Evolutionary conservation across 2,113 vertebrate genomes (phyloP).

Genomic region (Podilymbus podiceps): DNA sequence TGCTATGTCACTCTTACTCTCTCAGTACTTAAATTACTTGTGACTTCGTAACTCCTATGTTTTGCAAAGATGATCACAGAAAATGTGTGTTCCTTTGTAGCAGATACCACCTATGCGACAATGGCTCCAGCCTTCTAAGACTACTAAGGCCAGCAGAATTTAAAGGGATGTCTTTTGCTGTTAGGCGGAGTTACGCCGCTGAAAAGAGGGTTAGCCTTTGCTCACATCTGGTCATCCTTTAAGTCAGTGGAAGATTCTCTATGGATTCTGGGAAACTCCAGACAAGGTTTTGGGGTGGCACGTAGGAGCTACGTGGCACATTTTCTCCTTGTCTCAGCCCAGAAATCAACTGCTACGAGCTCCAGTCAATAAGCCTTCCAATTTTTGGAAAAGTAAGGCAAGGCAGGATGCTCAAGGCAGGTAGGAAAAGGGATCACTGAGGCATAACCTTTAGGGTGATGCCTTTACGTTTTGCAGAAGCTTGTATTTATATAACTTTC

Average conservation of each 20-base stretch:
- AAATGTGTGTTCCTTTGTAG: neutral
- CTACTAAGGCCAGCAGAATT: neutral
- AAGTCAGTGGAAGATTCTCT: neutral
- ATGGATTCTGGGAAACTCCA: neutral
- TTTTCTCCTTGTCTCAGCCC: neutral
- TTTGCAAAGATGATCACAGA: neutral
- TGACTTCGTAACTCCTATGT: neutral
- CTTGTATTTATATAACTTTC: neutral
- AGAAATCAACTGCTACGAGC: neutral
- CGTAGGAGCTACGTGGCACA: neutral
- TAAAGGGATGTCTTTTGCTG: neutral
- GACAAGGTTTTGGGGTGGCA: neutral
- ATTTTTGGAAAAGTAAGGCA: too few relatives aligned
- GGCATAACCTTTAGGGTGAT: neutral
- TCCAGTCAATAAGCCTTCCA: too few relatives aligned
- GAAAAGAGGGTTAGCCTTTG: neutral
- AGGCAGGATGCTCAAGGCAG: neutral
- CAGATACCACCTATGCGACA: neutral
- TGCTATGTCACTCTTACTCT: neutral
- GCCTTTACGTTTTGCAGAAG: neutral
- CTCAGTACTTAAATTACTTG: neutral
- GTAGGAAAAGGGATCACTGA: neutral
- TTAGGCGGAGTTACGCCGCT: neutral
- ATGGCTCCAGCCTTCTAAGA: neutral
- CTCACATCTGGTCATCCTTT: neutral